Evolutionary conservation across 2,113 vertebrate genomes (phyloP), one percentile per base, ranked within the genome.

Genomic region (Lynx canadensis): DNA sequence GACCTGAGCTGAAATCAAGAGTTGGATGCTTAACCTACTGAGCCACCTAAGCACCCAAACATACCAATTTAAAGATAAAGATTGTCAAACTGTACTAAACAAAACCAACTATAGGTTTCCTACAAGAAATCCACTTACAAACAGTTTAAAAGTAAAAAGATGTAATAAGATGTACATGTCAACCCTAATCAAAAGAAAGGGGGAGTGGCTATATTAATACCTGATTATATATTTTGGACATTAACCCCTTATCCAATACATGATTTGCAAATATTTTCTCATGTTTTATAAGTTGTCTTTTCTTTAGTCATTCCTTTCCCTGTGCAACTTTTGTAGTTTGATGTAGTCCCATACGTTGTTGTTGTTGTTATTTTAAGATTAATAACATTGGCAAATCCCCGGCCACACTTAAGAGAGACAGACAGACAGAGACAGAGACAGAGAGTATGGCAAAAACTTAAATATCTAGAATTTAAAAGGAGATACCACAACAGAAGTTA

Each of bases 41-140:
- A 60, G 21, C 57, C 57, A 60, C 57, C 21, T 21, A 60, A 60
- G 21, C 7, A 19, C 57, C 57, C 57, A 60, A 60, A 60, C 1
- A 23, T 0, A 60, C 57, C 31, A 78, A 38, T 91, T 69, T 71
- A 88, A 94, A 82, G n/a, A 38, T 38, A 68, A 12, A 65, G 18
- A 65, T 52, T 82, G 14, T 78, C 68, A 83, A 41, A 91, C 21
- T 69, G 6, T 52, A 91, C 11, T 87, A 82, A 90, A 80, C 73
- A 93, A 90, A 93, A 41, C 55, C 23, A 87, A 69, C 31, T 91
- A 36, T 60, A 27, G 25, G 21, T 52, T 97, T 91, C 76, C 87
- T 91, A 31, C 5, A 69, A 52, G 50, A 88, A 97, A 88, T 11
- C 10, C 38, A 78, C 55, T 82, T 83, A 55, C 5, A n/a, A 91